Percentiles rank a stretch among this genome's conserved stretches.
These are phyloP conservation scores for Sylvilagus floridanus DNA, from an alignment of 2,797 vertebrate species.

Conservation along the genomic window DNA sequence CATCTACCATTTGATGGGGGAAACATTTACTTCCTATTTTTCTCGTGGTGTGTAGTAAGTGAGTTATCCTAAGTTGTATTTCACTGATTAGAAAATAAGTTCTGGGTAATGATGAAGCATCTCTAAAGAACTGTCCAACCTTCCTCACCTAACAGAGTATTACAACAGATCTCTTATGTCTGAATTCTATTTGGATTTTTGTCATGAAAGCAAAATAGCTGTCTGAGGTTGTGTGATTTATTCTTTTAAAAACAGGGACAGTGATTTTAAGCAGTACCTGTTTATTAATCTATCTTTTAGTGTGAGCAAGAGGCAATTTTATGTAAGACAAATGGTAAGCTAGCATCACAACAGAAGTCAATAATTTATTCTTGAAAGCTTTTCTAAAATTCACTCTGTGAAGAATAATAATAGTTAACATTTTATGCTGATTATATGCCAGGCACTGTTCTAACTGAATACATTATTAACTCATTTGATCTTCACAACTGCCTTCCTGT, in stretches of 20 bases:
- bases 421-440: slow-evolving; percentile 16
- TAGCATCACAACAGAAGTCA: slow-evolving; percentile 15
- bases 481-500: background rate
- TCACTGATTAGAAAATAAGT: slow-evolving; percentile 57
- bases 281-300: slow-evolving; percentile 45
- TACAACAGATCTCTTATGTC: slow-evolving; percentile 23
- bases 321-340: slow-evolving; percentile 52
- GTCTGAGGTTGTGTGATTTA: slow-evolving; percentile 26
- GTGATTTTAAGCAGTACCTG: slow-evolving; percentile 33
- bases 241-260: slow-evolving; percentile 34
- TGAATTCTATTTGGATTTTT: slow-evolving; percentile 60
- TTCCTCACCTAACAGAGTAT: slow-evolving; percentile 14
- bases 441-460: slow-evolving; percentile 9
- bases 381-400: slow-evolving; percentile 60
- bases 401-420: slow-evolving; percentile 25
- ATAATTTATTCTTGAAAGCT: slow-evolving; percentile 53
- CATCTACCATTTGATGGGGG: background rate
- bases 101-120: slow-evolving; percentile 8
- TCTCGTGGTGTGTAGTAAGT: background rate
- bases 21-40: slow-evolving; percentile 51
- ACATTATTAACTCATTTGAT: slow-evolving; percentile 48
- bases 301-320: slow-evolving; percentile 38
- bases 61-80: slow-evolving; percentile 48
- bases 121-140: background rate
- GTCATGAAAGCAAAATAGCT: slow-evolving; percentile 55